Evolutionary conservation across 1,140 invertebrate genomes (phyloP), one percentile per base, ranked within the genome.

Genomic region (Panagrolaimus sp.): DNA sequence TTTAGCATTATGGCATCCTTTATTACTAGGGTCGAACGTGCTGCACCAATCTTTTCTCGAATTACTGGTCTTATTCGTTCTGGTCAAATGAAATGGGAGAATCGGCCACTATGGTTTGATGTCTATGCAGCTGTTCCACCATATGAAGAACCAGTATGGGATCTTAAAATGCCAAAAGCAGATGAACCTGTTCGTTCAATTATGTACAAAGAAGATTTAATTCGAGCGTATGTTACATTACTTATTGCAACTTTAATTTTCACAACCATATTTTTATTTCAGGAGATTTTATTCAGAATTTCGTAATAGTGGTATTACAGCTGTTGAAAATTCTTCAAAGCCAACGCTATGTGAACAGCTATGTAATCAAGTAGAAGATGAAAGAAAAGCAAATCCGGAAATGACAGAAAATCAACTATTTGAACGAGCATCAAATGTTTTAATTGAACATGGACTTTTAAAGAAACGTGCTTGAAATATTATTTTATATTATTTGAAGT

Each of bases 91-190:
- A 89, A 88, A 81, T 83, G 88, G 27, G 87, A 90, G 77, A 90
- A 93, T 74, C 86, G 88, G 70, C 92, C 92, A 7, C 61, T 95
- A 23, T 95, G 92, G 92, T 92, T 89, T 82, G 90, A 92, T 83
- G 83, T 95, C n/a, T 93, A 93, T 79, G 87, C 89, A 84, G 87
- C 89, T n/a, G 92, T 92, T 85, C 92, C 92, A 11, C 92, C 93
- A 3, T 88, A 88, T 74, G 82, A 87, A 47, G 89, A 91, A 78
- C 92, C 92, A 8, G 84, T 83, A 42, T 91, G 86, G 84, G 87
- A 89, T 57, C 85, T 90, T 77, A 86, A 87, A 44, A 84, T 86
- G 45, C 84, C 87, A 0, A 84, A 87, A 16, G 83, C 86, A 45
- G 80, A 87, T 53, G 63, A 70, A 43, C 51, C 67, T 8, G 83